A percentile compares a stretch with the other conserved stretches of the same genome.
phyloP scores from a whole-genome alignment of 2,797 vertebrate genomes.

The Hydrolagus colliei region DNA sequence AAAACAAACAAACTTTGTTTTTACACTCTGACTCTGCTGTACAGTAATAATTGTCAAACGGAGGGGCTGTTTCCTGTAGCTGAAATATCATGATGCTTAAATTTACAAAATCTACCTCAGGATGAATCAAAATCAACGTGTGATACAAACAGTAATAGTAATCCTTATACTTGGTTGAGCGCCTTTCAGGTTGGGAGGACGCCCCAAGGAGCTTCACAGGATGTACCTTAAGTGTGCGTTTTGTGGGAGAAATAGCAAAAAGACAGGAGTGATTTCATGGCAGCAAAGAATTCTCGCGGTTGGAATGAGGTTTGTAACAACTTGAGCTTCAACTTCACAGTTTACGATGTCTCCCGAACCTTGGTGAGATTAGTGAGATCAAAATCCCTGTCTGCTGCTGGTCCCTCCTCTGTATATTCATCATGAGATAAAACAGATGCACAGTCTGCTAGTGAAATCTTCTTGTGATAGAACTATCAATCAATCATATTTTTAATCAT shows the following conservation, averaged over 20 bases:
- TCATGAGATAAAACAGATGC: slow-evolving; percentile 4
- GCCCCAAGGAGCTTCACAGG: too few relatives aligned
- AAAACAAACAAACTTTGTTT: too few relatives aligned
- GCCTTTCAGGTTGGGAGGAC: too few relatives aligned
- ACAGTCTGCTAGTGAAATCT: background rate
- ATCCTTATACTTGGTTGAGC: too few relatives aligned
- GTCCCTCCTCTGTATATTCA: slow-evolving; percentile 19
- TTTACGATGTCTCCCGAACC: slow-evolving; percentile 14
- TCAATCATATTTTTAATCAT: slow-evolving; percentile 2
- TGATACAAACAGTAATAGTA: too few relatives aligned
- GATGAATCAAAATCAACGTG: too few relatives aligned
- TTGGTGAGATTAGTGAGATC: slow-evolving; percentile 13
- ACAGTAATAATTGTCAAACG: too few relatives aligned
- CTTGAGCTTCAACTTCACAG: slow-evolving; percentile 30
- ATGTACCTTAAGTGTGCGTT: too few relatives aligned
- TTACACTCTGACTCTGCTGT: too few relatives aligned
- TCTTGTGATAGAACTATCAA: background rate
- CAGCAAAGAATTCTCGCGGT: slow-evolving; percentile 18
- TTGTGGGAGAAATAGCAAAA: background rate
- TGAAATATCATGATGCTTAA: too few relatives aligned
- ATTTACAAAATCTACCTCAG: too few relatives aligned
- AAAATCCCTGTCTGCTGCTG: background rate
- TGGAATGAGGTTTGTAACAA: slow-evolving; percentile 8
- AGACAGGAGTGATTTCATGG: slow-evolving; percentile 1
- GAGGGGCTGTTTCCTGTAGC: too few relatives aligned